phyloP scores from a whole-genome alignment of 2,888 invertebrate species.

The Oasisia sp. region DNA sequence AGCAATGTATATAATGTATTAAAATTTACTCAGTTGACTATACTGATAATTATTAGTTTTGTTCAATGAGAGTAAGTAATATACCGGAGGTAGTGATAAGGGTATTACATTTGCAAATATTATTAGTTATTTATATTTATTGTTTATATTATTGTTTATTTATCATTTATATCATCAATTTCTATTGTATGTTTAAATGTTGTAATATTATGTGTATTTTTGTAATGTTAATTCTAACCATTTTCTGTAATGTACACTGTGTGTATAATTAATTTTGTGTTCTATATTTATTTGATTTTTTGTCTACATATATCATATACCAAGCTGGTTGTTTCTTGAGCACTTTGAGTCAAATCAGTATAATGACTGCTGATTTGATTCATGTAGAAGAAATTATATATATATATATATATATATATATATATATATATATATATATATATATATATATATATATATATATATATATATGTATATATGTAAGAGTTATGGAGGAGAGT shows the following conservation, averaged over 20 bases:
- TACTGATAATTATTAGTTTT: no score
- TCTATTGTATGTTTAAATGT: background rate
- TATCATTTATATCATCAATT: no score
- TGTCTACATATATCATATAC: background rate
- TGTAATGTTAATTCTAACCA: background rate
- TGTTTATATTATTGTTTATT: no score
- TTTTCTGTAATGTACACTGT: background rate
- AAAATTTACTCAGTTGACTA: no score
- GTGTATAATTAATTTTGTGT: background rate
- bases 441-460: background rate
- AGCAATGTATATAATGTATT: no score
- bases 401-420: background rate
- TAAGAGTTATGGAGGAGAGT: background rate
- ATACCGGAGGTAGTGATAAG: no score
- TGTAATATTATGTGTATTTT: background rate
- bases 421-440: background rate
- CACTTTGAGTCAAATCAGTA: background rate
- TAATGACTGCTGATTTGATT: background rate
- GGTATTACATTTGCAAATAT: no score
- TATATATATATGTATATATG: background rate
- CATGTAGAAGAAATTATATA: background rate
- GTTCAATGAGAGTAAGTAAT: no score
- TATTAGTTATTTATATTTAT: no score
- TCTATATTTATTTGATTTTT: background rate
- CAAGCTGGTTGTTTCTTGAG: no score